Base-by-base conservation (phyloP, 2,797 vertebrate species). In the Aviceda cuculoides region DNA sequence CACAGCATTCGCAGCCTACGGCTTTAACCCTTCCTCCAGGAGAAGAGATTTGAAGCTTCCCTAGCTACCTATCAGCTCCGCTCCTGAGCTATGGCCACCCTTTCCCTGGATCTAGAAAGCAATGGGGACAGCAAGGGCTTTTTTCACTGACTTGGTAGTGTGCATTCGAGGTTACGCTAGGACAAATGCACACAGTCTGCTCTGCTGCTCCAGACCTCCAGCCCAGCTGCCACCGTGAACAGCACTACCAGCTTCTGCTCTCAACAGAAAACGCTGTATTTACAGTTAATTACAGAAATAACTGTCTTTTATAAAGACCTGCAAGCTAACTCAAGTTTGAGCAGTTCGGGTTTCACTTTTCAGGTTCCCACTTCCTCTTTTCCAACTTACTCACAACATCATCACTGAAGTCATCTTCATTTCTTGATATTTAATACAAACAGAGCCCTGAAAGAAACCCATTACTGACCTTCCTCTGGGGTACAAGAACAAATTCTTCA, bases 201-300 rank as follows among this genome's bases (percentile, higher is more conserved):
- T 67, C 63, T 52, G 63, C 71, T 70, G 78, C 84, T 59, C 35
- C 91, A 89, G 63, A 37, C 31, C 63, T 62, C 24, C 33, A 90
- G 31, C 28, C 22, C 35, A 70, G 15, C 16, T 65, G 24, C 53
- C 37, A 19, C 66, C 5, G 2, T 11, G 59, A 88, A 67, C 61
- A 71, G 56, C n/a, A 82, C 46, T 15, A 12, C 42, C 52, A 80
- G 39, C 59, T 80, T 61, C 83, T 82, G 47, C 22, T 67, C 28
- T 46, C 79, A 53, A 35, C 1, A 10, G 65, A 89, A 79, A 56
- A 47, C 0, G 1, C n/a, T 19, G 4, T 10, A 65, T 85, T 85
- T 87, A 58, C 50, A 91, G 63, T 7, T 75, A 49, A 81, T 50
- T 56, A 82, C 77, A 94, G 40, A 81, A 93, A 81, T 46, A 87